Evolutionary conservation across 2,888 invertebrate species (phyloP), one percentile per base, ranked within the genome.

Genomic region (Lottia gigantea): DNA sequence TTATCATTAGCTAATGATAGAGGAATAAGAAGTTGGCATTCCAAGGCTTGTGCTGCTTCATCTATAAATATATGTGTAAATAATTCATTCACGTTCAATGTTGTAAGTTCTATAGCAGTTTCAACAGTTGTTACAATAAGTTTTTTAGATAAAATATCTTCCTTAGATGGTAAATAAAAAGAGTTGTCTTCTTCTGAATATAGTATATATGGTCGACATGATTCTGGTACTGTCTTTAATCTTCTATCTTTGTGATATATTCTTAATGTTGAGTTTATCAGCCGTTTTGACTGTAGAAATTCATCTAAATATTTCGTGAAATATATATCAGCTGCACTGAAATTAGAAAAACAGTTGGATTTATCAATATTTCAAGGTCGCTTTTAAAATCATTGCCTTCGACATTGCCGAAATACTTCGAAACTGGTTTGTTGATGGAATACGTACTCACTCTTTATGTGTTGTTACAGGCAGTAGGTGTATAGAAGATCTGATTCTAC

Each of bases 291-390:
- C 70, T 74, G 76, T 55, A 83, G 64, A 73, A 81, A 84, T 0
- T 75, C 69, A 74, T 85, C 80, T n/a, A 87, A 74, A 68, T 87
- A 84, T 70, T 84, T 84, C 2, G 75, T 68, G 40, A 87, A 85
- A 76, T 86, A 87, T 72, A 86, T 75, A 70, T 88, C 86, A n/a
- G 87, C 86, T 75, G 87, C 85, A 82, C 87, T 87, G 79, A 16
- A 78, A 77, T 40, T 40, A 40, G 40, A 8, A 6, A 40, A 40
- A 4, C 2, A 40, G 11, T 40, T 40, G 11, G 8, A 40, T 8
- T 40, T 40, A 40, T 40, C 1, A 11, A 40, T 8, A 31, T 31
- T 31, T 31, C 31, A 31, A 31, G 31, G 31, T 31, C 31, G 31
- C 31, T 6, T 31, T 31, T 31, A 3, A 31, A 31, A 6, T 6